Evolutionary conservation across 2,113 vertebrate species (phyloP).

Genomic region (Epinephelus cyanopodus): DNA sequence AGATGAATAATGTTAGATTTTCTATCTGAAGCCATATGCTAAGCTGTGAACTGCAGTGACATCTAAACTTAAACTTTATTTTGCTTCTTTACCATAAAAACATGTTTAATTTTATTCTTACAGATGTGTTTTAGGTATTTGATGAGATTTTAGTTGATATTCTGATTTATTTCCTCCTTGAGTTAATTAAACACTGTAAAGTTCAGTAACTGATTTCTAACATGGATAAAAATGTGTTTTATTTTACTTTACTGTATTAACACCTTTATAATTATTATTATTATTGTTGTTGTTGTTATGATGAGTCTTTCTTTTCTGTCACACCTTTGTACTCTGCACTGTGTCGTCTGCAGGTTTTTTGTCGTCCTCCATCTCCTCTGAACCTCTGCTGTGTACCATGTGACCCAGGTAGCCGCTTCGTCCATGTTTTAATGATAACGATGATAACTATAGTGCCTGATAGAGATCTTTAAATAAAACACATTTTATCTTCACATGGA

Average conservation of each 20-base stretch:
- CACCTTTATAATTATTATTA: background rate
- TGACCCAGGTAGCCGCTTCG: conserved; percentile 74
- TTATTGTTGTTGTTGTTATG: background rate
- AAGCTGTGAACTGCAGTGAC: conserved; percentile 59
- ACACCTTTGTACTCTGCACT: background rate
- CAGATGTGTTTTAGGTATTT: background rate
- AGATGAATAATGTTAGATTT: conserved; percentile 28
- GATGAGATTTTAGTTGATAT: background rate
- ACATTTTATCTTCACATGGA: conserved; percentile 55
- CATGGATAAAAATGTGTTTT: background rate
- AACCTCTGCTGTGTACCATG: conserved; percentile 60
- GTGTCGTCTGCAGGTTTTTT: conserved; percentile 45
- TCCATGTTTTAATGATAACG: conserved; percentile 44
- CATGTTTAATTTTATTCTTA: conserved; percentile 1
- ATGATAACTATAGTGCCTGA: conserved; percentile 80
- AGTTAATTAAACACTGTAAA: background rate
- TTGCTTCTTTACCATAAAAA: background rate
- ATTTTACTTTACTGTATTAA: conserved; percentile 4
- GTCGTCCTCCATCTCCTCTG: conserved; percentile 8
- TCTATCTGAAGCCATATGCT: conserved; percentile 68
- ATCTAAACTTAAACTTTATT: conserved; percentile 35
- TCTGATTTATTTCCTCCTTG: background rate
- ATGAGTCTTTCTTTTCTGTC: background rate
- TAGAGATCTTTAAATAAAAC: conserved; percentile 78
- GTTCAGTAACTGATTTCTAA: background rate